Evolutionary conservation across 2,888 invertebrate genomes (phyloP).

Genomic region (Tinea semifulvella): DNA sequence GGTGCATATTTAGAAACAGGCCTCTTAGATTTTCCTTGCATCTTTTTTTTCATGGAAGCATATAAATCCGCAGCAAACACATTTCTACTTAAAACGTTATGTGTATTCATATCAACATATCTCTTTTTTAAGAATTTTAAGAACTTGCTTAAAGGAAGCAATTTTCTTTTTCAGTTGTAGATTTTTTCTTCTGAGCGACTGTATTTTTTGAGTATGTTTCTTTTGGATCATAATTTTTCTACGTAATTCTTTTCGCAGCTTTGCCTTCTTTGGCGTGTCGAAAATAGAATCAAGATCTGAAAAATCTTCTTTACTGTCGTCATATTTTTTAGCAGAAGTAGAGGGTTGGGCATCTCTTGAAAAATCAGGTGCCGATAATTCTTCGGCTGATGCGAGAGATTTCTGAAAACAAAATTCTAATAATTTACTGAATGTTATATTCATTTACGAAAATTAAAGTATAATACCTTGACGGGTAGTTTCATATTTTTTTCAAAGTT

Average conservation of each 20-base stretch:
- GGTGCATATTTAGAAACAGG: slow-evolving; percentile 16
- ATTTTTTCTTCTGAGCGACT: slow-evolving; percentile 16
- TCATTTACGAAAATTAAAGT: slow-evolving; percentile 11
- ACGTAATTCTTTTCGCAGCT: slow-evolving; percentile 5
- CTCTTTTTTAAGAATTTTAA: slow-evolving; percentile 15
- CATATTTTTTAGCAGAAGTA: slow-evolving; percentile 10
- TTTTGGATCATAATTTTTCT: background rate
- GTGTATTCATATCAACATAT: slow-evolving; percentile 15
- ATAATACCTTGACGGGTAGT: slow-evolving; percentile 8
- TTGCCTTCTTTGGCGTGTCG: slow-evolving; percentile 17
- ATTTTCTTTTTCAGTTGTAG: slow-evolving; percentile 14
- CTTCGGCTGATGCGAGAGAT: background rate
- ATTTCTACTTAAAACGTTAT: slow-evolving; percentile 14
- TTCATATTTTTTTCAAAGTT: slow-evolving; percentile 5
- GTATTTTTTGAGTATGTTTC: slow-evolving; percentile 21
- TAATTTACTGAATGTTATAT: slow-evolving; percentile 10
- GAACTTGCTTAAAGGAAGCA: slow-evolving; percentile 6
- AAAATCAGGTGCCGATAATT: background rate
- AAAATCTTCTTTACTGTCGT: slow-evolving; percentile 17
- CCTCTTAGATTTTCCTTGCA: slow-evolving; percentile 10
- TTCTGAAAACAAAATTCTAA: slow-evolving; percentile 11
- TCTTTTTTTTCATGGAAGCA: slow-evolving; percentile 15
- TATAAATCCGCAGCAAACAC: slow-evolving; percentile 17
- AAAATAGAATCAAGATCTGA: slow-evolving; percentile 20
- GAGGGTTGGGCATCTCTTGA: background rate